Evolutionary conservation across 1,140 invertebrate species (phyloP).

Genomic region (Sipha flava): DNA sequence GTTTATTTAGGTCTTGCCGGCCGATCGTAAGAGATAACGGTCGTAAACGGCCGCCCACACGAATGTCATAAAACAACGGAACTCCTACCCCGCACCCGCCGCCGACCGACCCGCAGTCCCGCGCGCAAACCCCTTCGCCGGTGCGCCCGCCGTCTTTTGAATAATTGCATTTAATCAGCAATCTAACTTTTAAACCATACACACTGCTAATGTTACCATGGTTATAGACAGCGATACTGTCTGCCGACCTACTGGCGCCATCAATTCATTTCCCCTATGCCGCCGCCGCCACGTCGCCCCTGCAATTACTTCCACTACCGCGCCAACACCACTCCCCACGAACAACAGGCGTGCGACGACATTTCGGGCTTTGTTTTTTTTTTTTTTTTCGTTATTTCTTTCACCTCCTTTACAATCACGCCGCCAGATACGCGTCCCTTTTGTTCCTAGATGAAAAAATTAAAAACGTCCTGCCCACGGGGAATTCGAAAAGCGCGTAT

Average conservation of each 20-base stretch:
- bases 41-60: background rate
- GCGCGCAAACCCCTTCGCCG: background rate
- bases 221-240: conserved; percentile 22
- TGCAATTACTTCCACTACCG: background rate
- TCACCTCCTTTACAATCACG: too few species aligned
- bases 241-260: conserved; percentile 20
- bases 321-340: background rate
- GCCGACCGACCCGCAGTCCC: background rate
- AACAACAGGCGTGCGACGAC: conserved; percentile 6
- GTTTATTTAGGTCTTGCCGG: background rate
- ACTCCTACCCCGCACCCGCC: background rate
- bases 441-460: too few species aligned
- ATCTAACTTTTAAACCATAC: conserved; percentile 13
- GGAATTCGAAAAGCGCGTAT: too few species aligned
- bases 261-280: background rate
- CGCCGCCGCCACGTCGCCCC: background rate
- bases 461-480: too few species aligned
- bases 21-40: background rate
- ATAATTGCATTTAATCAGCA: conserved; percentile 28
- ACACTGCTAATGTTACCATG: conserved; percentile 19
- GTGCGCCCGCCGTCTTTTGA: background rate
- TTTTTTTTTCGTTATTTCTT: too few species aligned
- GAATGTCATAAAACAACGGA: background rate
- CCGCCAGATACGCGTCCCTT: too few species aligned
- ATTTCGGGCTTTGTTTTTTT: background rate